Conservation (phyloP, 2,797 vertebrate species). For the Miichthys miiuy region DNA sequence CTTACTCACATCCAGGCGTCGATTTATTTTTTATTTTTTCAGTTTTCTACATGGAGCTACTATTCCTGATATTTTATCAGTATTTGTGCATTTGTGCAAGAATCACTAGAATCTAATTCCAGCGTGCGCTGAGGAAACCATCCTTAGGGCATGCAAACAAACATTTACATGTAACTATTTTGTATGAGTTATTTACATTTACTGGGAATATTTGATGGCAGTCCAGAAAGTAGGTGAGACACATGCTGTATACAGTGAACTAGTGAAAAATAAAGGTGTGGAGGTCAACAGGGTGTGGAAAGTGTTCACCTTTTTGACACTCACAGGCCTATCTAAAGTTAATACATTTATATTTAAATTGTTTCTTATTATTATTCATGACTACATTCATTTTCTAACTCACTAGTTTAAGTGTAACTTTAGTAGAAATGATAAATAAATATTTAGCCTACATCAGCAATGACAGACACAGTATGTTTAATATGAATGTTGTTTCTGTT, state of each 20-base stretch:
- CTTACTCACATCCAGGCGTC: constrained; percentile 16
- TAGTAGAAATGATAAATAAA: background rate
- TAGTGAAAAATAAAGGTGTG: background rate
- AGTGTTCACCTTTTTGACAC: background rate
- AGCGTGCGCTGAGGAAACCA: background rate
- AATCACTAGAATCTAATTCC: too few species aligned
- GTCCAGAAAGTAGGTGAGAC: background rate
- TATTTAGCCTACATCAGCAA: background rate
- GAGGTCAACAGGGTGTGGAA: background rate
- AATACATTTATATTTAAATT: background rate
- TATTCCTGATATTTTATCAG: constrained; percentile 2
- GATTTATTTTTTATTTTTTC: background rate
- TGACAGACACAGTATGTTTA: background rate
- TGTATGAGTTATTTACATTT: background rate
- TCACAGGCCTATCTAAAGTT: background rate
- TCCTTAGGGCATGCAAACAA: background rate
- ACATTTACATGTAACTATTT: background rate
- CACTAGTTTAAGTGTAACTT: background rate
- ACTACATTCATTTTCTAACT: background rate
- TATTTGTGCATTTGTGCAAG: background rate
- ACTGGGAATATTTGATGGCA: background rate
- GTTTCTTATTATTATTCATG: background rate
- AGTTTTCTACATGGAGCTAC: constrained; percentile 4
- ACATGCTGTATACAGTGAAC: background rate
- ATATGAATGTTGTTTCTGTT: background rate